Base-by-base conservation (phyloP, 2,113 vertebrate genomes). In the Cyphomyrus plagiostoma region DNA sequence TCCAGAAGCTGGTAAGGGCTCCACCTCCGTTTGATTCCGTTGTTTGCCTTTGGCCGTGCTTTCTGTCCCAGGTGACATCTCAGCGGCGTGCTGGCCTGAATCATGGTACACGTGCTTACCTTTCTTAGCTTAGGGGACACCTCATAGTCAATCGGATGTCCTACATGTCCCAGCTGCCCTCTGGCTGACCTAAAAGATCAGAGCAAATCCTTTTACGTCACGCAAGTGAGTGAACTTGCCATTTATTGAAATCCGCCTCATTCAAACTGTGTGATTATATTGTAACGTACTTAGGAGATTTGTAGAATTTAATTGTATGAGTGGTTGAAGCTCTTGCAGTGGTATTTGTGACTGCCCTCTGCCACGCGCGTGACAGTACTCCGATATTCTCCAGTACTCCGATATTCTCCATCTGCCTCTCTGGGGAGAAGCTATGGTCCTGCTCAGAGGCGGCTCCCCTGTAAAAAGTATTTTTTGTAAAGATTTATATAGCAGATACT, bases 1-100 rank as follows among this genome's bases (percentile, higher is more conserved):
- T 99, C 96, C 98, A 99, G 94, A 99, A 99, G 94, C 93, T 99
- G 96, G 98, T 99, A 93, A 95, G 97, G 3, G 35, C 11, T 30
- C 77, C 10, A 26, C 35, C 3, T 13, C 10, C 52, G 11, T 45
- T 4, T 13, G 45, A 42, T 19, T 10, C 80, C 45, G 42, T 17
- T 23, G 17, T 46, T 45, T 15, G 10, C 1, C 70, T 39, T 39
- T 80, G 35, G 35, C 4, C 4, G 6, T 42, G 1, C 74, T 80
- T 42, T 15, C 74, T 42, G 17, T 80, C 74, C 35, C 74, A 19
- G 17, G 35, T 10, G 82, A 4, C 82, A 0, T 48, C 9, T 48
- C 5, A 84, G 35, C 74, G 4, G 17, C 42, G 35, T 21, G 80
- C 80, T 48, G 8, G 39, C 42, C 7, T 23, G 5, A 83, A 23